Evolutionary conservation across 2,797 vertebrate species (phyloP), one percentile per base, ranked within the genome.

Genomic region (Rhyacichthys aspro): DNA sequence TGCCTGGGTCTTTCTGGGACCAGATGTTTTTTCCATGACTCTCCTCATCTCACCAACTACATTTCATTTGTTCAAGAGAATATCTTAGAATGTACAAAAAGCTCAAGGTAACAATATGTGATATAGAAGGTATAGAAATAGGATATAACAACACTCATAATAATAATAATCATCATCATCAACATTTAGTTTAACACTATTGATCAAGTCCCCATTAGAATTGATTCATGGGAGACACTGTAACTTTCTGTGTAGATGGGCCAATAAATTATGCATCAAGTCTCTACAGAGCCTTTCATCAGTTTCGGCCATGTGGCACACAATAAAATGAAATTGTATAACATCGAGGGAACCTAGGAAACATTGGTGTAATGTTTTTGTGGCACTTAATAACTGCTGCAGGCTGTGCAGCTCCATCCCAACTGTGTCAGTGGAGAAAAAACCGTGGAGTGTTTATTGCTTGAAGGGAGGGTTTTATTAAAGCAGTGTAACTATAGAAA

Each of bases 361-460:
- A 36, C 3, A 15, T 17, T 33, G 11, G 3, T 17, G 39, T 16
- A 32, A 43, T 43, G 19, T 43, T 28, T 55, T 55, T 53, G 15
- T 33, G 9, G 50, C 53, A 50, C 17, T 15, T 41, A 46, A 62
- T 17, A 32, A 36, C 11, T 16, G 47, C 52, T 56, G 53, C 28
- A 10, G 37, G 43, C 34, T 33, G 19, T 57, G 50, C 9, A 52
- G 50, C 18, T 53, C 39, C 52, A 32, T 36, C 50, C 45, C 61
- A 65, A 59, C 56, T 32, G 45, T 32, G 45, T 8, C 11, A 32
- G 19, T 17, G 9, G 78, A 74, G 67, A 49, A 71, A 28, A 43
- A 32, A 7, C 72, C 52, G 83, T 79, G 71, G 75, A 73, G 84
- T n/a, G n/a, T n/a, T n/a, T n/a, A n/a, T n/a, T n/a, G n/a, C n/a